These are phyloP conservation scores for Vanessa atalanta DNA, from an alignment of 1,140 invertebrate genomes.

Conservation along the genomic window DNA sequence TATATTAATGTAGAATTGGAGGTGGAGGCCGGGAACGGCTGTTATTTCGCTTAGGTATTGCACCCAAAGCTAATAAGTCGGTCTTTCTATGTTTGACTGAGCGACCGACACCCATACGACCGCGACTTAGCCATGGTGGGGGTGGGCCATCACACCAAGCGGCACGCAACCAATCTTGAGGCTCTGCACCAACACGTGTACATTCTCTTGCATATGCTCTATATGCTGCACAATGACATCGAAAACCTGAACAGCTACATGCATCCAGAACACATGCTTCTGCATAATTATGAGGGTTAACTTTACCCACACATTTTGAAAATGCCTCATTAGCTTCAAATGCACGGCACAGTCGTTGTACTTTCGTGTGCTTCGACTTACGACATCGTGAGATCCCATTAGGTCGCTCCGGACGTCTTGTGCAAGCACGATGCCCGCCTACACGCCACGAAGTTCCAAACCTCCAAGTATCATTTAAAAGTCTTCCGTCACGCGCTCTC, in stretches of 20 bases:
- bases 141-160: conserved; percentile 81
- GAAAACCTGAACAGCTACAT: conserved; percentile 90
- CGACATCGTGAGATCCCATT: conserved; percentile 59
- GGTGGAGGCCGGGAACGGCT: conserved; percentile 66
- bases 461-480: conserved; percentile 83
- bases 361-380: conserved; percentile 59
- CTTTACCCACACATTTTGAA: conserved; percentile 85
- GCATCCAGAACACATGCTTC: conserved; percentile 94
- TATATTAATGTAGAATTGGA: conserved; percentile 60
- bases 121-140: conserved; percentile 58
- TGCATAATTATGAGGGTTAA: conserved; percentile 90
- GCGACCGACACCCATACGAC: conserved; percentile 46
- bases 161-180: conserved; percentile 84
- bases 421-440: conserved; percentile 88
- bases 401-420: conserved; percentile 78
- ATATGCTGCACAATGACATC: conserved; percentile 94
- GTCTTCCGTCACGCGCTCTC: conserved; percentile 84
- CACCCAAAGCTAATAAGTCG: conserved; percentile 49
- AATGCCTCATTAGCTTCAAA: conserved; percentile 82
- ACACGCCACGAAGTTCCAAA: conserved; percentile 94
- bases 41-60: conserved; percentile 57
- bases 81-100: conserved; percentile 40
- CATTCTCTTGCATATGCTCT: conserved; percentile 94
- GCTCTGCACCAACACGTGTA: conserved; percentile 85
- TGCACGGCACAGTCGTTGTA: conserved; percentile 75